Evolutionary conservation across 2,797 vertebrate species (phyloP).

Genomic region (Sebastes taczanowskii): DNA sequence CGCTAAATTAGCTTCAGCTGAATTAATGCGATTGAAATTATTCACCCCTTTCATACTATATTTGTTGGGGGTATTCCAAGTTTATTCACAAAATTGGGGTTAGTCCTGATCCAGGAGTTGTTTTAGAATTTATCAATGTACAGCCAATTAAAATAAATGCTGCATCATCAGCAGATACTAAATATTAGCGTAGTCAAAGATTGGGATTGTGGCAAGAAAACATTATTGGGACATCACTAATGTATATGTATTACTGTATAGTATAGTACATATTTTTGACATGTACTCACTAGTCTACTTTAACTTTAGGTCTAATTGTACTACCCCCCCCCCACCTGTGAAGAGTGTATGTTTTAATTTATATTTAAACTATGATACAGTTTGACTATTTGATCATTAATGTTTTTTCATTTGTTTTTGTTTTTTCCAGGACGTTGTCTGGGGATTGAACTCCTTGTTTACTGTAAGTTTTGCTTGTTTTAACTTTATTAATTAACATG

Average conservation of each 20-base stretch:
- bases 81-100: background rate
- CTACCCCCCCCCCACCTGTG: background rate
- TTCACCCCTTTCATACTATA: background rate
- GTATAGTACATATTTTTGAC: background rate
- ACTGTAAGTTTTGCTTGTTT: slow-evolving; percentile 88
- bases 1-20: background rate
- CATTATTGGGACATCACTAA: background rate
- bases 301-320: background rate
- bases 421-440: slow-evolving; percentile 91
- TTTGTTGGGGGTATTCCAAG: background rate
- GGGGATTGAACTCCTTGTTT: slow-evolving; percentile 98
- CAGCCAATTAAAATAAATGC: background rate
- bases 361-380: background rate
- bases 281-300: background rate
- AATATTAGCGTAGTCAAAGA: background rate
- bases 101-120: background rate
- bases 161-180: background rate
- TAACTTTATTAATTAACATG: background rate
- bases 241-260: background rate
- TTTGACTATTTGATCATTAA: background rate
- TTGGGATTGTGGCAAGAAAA: background rate
- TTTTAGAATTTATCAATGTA: background rate
- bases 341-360: background rate
- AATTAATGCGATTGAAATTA: background rate
- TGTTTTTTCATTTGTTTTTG: background rate